Conservation (phyloP, 2,113 vertebrate genomes). For the Micromys minutus region DNA sequence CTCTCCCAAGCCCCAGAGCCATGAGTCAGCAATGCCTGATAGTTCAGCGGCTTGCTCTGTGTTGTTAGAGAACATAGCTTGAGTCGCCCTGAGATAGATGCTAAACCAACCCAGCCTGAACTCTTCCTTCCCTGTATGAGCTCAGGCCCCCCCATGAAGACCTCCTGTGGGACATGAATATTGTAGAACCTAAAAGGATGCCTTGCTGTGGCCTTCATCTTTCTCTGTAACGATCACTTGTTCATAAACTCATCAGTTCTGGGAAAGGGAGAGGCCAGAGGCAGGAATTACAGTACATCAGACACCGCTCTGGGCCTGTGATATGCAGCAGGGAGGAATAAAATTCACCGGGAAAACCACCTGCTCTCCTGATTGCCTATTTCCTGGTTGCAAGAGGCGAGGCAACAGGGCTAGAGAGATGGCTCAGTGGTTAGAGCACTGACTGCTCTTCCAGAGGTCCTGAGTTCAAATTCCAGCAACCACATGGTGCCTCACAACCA, state of each 20-base stretch:
- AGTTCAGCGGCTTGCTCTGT: not conserved
- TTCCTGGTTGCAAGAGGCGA: not conserved
- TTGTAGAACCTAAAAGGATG: not conserved
- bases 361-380: not conserved
- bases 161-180: not conserved
- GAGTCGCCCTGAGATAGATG: not conserved
- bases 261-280: not conserved
- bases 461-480: too few species aligned
- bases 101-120: not conserved
- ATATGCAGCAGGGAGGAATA: not conserved
- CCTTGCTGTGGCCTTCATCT: not conserved
- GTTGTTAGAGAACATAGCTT: too few species aligned
- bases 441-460: too few species aligned
- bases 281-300: not conserved
- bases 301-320: not conserved
- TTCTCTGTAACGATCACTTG: not conserved
- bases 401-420: too few species aligned
- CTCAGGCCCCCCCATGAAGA: not conserved
- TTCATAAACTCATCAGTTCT: not conserved
- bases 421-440: too few species aligned
- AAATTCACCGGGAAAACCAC: not conserved
- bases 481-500: too few species aligned
- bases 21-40: not conserved
- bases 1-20: not conserved
- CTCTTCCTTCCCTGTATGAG: not conserved